These are phyloP conservation scores for Tenthredo mesomela DNA, from an alignment of 2,888 invertebrate genomes.

Conservation along the genomic window DNA sequence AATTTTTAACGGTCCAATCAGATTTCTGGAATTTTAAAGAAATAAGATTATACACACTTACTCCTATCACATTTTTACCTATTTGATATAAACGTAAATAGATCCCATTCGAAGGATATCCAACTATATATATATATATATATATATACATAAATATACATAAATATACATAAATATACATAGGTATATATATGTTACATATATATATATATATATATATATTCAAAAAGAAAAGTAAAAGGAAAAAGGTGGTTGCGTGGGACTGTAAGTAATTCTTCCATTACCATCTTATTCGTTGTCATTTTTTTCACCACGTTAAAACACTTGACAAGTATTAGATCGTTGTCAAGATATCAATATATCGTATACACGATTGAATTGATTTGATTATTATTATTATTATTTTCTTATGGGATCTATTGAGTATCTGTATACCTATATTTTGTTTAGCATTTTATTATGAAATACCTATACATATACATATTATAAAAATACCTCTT, in stretches of 20 bases:
- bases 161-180: too few species aligned
- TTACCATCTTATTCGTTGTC: constrained; percentile 28
- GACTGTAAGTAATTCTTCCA: constrained; percentile 31
- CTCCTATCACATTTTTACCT: constrained; percentile 46
- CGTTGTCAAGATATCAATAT: neutral
- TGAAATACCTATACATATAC: constrained; percentile 22
- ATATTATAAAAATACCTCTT: constrained; percentile 26
- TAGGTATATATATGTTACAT: too few species aligned
- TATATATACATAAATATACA: too few species aligned
- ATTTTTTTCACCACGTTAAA: neutral
- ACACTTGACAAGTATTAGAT: neutral
- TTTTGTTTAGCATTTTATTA: constrained; percentile 31
- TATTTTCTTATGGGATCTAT: constrained; percentile 23
- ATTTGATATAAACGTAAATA: constrained; percentile 53
- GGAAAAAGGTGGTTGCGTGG: neutral
- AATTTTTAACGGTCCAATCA: constrained; percentile 62
- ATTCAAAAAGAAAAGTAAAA: neutral
- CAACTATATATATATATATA: neutral
- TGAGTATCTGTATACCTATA: constrained; percentile 21
- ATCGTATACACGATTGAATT: neutral
- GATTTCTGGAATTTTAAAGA: neutral
- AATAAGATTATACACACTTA: constrained; percentile 8
- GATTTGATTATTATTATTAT: neutral
- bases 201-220: too few species aligned
- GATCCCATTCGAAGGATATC: constrained; percentile 48